A percentile compares a stretch with the other conserved stretches of the same genome.
Conservation (phyloP, 2,113 vertebrate species). For the Fregetta grallaria region DNA sequence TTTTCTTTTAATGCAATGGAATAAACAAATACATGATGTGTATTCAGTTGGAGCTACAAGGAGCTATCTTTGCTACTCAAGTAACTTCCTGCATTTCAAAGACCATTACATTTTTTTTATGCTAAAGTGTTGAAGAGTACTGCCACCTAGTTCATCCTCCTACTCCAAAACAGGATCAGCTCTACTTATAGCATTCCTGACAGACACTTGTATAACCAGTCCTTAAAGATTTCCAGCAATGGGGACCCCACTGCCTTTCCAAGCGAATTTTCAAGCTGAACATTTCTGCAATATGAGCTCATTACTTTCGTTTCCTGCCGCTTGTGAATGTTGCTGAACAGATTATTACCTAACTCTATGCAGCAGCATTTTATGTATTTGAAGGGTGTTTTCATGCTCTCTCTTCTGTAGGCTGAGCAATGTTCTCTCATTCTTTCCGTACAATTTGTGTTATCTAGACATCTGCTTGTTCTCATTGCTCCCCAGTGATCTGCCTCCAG, state of each 20-base stretch:
- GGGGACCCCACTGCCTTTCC: background rate
- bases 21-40: background rate
- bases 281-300: constrained; percentile 24
- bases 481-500: background rate
- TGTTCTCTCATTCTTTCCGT: background rate
- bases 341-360: constrained; percentile 12
- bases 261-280: constrained; percentile 21
- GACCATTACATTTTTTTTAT: constrained; percentile 20
- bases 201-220: constrained; percentile 64
- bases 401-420: background rate
- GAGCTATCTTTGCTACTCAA: background rate
- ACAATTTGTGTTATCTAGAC: background rate
- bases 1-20: background rate
- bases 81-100: constrained; percentile 33
- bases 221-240: constrained; percentile 26
- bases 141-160: constrained; percentile 66
- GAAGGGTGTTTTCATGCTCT: background rate
- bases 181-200: constrained; percentile 63
- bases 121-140: constrained; percentile 43
- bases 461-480: background rate
- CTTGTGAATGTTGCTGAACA: constrained; percentile 26
- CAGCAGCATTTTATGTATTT: background rate
- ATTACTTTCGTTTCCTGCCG: constrained; percentile 10
- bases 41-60: background rate
- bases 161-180: constrained; percentile 36